These are phyloP conservation scores for Otis tarda DNA, from an alignment of 2,113 vertebrate genomes.

Conservation along the genomic window DNA sequence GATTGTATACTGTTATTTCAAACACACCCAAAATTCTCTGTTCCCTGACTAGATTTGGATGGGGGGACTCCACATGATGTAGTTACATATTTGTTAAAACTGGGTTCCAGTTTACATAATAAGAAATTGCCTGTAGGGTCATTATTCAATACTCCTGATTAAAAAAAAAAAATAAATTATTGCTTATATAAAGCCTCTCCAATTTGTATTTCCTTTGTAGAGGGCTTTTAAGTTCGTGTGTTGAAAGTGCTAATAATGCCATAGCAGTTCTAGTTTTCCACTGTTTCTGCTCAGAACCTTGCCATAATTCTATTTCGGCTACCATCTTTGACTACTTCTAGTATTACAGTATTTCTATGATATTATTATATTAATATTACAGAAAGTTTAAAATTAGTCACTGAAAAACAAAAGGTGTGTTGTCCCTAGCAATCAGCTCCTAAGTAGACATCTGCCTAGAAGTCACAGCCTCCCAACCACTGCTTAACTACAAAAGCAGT, in stretches of 20 bases:
- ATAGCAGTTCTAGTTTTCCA: not conserved
- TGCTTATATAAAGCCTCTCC: not conserved
- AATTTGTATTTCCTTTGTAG: not conserved
- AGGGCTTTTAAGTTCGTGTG: not conserved
- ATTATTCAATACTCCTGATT: not conserved
- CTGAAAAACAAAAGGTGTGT: not conserved
- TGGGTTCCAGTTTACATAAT: not conserved
- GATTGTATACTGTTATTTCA: not conserved
- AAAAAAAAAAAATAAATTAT: not conserved
- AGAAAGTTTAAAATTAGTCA: not conserved
- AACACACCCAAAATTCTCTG: not conserved
- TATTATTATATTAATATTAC: not conserved
- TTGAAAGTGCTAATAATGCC: not conserved
- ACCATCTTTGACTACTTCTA: not conserved
- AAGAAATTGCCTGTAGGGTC: not conserved
- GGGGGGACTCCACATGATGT: not conserved
- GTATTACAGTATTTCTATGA: not conserved
- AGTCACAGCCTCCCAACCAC: not conserved
- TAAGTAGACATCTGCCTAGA: not conserved
- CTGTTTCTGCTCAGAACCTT: not conserved
- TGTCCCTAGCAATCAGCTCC: not conserved
- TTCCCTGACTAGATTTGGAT: not conserved
- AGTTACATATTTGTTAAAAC: not conserved
- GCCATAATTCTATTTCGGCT: not conserved
- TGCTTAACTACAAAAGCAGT: not conserved